These are phyloP conservation scores for Bergia puertoricense DNA, from an alignment of 92 coral and sea anemone species.

Conservation along the genomic window DNA sequence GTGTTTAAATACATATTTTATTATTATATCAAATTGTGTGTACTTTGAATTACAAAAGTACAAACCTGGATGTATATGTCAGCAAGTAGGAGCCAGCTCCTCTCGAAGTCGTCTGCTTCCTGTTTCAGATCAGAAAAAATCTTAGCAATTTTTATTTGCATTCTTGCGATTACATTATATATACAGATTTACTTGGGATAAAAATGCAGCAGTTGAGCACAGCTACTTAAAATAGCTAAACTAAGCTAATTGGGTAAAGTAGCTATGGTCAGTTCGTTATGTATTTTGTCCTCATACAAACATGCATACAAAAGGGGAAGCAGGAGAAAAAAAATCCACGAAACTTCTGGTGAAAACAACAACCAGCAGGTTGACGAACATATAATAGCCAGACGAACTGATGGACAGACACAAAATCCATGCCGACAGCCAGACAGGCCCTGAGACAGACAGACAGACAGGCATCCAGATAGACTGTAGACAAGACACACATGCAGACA, in stretches of 20 bases:
- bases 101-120: slow-evolving; percentile 98
- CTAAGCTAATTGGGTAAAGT: no score
- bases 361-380: background rate
- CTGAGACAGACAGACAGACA: background rate
- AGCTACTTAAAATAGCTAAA: no score
- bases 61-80: slow-evolving; percentile 95
- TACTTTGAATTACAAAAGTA: background rate
- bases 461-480: no score
- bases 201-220: no score
- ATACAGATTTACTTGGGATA: no score
- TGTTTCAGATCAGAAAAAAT: slow-evolving; percentile 13
- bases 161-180: no score
- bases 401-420: background rate
- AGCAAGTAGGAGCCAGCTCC: slow-evolving; percentile 97
- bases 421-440: background rate
- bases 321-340: no score
- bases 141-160: background rate
- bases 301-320: no score
- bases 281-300: no score
- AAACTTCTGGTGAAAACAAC: background rate
- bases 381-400: background rate
- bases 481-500: background rate
- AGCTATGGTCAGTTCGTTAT: no score
- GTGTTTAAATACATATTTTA: no score
- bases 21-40: background rate